Evolutionary conservation across 2,888 invertebrate genomes (phyloP), one percentile per base, ranked within the genome.

Genomic region (Sceliomorpha sp.): DNA sequence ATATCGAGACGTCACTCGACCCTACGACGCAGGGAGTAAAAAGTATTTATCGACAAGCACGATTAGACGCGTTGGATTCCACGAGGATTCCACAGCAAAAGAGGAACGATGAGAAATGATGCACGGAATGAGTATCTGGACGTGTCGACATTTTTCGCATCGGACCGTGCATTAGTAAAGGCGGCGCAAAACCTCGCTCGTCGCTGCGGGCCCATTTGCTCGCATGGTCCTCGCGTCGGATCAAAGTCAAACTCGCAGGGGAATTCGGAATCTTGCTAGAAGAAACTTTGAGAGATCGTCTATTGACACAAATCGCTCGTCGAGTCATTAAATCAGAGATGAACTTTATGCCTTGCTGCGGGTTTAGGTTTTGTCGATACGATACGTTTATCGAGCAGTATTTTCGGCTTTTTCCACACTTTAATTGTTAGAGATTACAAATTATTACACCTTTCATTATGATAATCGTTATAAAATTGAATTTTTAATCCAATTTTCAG

Each of bases 21-120:
- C 51, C 56, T 55, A 27, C 56, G 66, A 51, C 44, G 62, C 40
- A 47, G 32, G 32, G 47, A 60, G 60, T 63, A 71, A 71, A 71
- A 68, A 68, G 64, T 56, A 50, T 62, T 53, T 64, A 72, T 72
- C 71, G 71, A 72, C 71, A 71, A 68, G 67, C 56, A 63, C 67
- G 59, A 71, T 71, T 71, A 67, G 67, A 64, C 63, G 67, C 67
- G 59, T 64, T 48, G 67, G 47, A 71, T 71, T 71, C 67, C 71
- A 63, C 29, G 55, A 62, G 62, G 59, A 71, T 71, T 63, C 67
- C 71, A 63, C 9, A 59, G 55, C 58, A 58, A 64, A 56, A 32
- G 55, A 62, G 70, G 55, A 66, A 67, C 62, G 70, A 71, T 67
- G 71, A 72, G 67, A 68, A 72, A 72, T 68, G 71, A 68, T 67